Evolutionary conservation across 1,140 invertebrate species (phyloP), one percentile per base, ranked within the genome.

Genomic region (Drosophila sucinea): DNA sequence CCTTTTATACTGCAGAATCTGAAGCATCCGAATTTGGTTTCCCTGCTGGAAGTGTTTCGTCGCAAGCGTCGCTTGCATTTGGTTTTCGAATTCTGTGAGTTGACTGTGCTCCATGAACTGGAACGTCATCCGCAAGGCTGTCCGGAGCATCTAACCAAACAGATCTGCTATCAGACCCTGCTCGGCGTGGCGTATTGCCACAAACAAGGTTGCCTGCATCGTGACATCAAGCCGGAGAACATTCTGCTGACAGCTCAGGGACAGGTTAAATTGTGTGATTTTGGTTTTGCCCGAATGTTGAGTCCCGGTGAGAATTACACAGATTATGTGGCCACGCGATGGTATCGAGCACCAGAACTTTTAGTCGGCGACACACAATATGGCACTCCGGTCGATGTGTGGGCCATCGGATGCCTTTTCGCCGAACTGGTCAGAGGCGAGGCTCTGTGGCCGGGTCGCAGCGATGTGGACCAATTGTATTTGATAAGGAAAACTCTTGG

Each of bases 181-280:
- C 96, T 98, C 84, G 98, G 98, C 0, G 95, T 99, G 1, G 96
- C 96, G 35, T 99, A 99, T 93, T 99, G 98, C 92, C 99, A 99
- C 93, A 95, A 96, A 57, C 96, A 99, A 89, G 98, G 98, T 92
- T 98, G 98, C 91, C 98, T 99, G 85, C 98, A 99, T 91, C 94
- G 98, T 40, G 98, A 99, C 92, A 98, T 99, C 1, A 99, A 99
- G 92, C 99, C 99, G 1, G 99, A 99, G 94, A 99, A 99, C 92
- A 99, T 99, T 70, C 93, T 99, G 17, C 95, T 99, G n/a, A 99
- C 98, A 11, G 94, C 95, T 47, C 95, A 97, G 65, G 98, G 98
- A 0, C 95, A 99, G 30, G 97, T 99, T 17, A 99, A 99, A 93
- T 93, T 99, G 0, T 99, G 98, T 90, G 99, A 99, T 92, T 99